Conservation (phyloP, 2,113 vertebrate species). For the Phaethornis superciliosus region DNA sequence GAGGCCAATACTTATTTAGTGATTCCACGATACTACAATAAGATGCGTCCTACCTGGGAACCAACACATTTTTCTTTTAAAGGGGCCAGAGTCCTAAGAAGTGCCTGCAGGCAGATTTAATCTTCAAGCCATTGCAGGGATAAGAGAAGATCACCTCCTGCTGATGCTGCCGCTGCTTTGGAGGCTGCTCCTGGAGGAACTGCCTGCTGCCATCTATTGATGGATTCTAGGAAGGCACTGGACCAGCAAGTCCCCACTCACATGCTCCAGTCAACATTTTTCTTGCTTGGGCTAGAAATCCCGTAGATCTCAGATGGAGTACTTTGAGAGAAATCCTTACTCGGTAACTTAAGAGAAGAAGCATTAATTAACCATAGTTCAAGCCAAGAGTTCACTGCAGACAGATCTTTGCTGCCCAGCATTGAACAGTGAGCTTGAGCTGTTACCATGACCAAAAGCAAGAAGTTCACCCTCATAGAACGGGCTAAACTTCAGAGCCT, state of each 20-base stretch:
- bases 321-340: neutral
- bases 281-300: neutral
- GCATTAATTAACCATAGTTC: neutral
- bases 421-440: neutral
- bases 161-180: neutral
- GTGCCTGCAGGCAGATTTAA: neutral
- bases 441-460: neutral
- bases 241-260: neutral
- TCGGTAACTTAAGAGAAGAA: neutral
- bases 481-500: neutral
- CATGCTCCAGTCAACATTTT: neutral
- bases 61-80: neutral
- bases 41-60: neutral
- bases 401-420: neutral
- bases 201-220: conserved; percentile 61
- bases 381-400: neutral
- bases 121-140: neutral
- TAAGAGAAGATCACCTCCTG: neutral
- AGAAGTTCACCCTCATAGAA: neutral
- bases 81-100: neutral
- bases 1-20: neutral
- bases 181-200: neutral
- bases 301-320: neutral
- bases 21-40: neutral
- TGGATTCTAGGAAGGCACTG: neutral